Evolutionary conservation across 2,797 vertebrate species (phyloP), one percentile per base, ranked within the genome.

Genomic region (Phoxinus dragarum): DNA sequence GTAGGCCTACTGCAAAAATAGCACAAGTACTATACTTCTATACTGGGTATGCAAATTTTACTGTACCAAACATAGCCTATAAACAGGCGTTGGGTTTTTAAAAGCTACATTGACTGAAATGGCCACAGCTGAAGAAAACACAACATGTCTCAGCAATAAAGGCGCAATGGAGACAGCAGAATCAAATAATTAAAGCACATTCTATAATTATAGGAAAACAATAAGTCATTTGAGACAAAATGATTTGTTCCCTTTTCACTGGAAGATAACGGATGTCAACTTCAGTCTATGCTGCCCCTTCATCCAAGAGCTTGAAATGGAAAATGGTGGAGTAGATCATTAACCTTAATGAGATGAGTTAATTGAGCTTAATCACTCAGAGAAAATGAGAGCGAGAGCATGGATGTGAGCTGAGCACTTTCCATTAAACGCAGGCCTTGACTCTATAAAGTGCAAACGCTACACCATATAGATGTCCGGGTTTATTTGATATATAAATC

Each of bases 321-420:
- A 80, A 80, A 80, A 80, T 80, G 84, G 77, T 79, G 83, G 42
- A 85, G 84, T 85, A 85, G 77, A 80, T 85, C 84, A 85, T 85
- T 85, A 85, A 85, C 84, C 84, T 85, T 85, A 85, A 85, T 85
- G 84, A 80, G 84, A 85, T 42, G 84, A 85, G 77, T 73, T 85
- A 85, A 85, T 85, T 85, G 77, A 54, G 77, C 44, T 85, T 74
- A 85, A 85, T 85, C 77, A 85, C 67, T 74, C 69, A 74, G 69
- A 61, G 77, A 74, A 80, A 85, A 85, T 80, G 84, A 85, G 84
- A 80, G 34, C 4, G 27, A 17, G 17, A n/a, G 40, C 52, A 59
- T 52, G 7, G 44, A 74, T 67, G 69, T 34, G 38, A 49, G 83
- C 36, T 11, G 21, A 69, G 40, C 83, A 61, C 21, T 84, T 61